These are phyloP conservation scores for Emesis furor DNA, from an alignment of 2,888 invertebrate genomes.

Conservation along the genomic window DNA sequence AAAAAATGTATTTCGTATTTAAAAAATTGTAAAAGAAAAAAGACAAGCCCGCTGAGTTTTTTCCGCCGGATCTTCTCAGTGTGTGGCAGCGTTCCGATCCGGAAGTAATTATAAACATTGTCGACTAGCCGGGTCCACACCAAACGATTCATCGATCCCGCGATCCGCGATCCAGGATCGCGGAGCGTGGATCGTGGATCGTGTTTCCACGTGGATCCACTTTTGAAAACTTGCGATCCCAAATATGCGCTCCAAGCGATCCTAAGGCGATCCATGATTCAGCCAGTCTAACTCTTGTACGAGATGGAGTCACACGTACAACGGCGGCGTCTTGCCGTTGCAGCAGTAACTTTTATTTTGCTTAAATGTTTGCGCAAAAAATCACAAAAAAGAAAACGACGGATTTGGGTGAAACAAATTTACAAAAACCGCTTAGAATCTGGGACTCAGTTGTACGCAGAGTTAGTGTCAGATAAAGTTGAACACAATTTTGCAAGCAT, in stretches of 20 bases:
- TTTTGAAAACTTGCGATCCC: conserved; percentile 60
- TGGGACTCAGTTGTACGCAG: conserved; percentile 42
- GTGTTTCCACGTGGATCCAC: conserved; percentile 60
- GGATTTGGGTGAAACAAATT: conserved; percentile 9
- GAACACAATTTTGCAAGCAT: conserved; percentile 72
- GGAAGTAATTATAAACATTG: too few relatives aligned
- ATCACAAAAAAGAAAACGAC: conserved; percentile 9
- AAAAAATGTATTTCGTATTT: too few relatives aligned
- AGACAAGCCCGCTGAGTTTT: too few relatives aligned
- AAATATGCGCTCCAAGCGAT: conserved; percentile 61
- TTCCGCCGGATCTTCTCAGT: too few relatives aligned
- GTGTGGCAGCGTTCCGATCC: too few relatives aligned
- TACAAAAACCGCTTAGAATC: conserved; percentile 56
- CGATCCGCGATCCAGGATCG: too few relatives aligned
- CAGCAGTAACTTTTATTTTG: conserved; percentile 69
- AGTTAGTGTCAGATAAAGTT: conserved; percentile 62
- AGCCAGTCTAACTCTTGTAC: conserved; percentile 59
- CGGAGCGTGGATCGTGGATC: neutral
- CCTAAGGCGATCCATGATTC: conserved; percentile 65
- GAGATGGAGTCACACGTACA: conserved; percentile 72
- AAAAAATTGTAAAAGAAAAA: too few relatives aligned
- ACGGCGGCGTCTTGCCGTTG: conserved; percentile 66
- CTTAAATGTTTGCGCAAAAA: conserved; percentile 44
- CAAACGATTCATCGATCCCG: too few relatives aligned
- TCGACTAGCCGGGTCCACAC: too few relatives aligned